phyloP scores from a whole-genome alignment of 2,888 invertebrate genomes.

The Xanthorhoe designata region DNA sequence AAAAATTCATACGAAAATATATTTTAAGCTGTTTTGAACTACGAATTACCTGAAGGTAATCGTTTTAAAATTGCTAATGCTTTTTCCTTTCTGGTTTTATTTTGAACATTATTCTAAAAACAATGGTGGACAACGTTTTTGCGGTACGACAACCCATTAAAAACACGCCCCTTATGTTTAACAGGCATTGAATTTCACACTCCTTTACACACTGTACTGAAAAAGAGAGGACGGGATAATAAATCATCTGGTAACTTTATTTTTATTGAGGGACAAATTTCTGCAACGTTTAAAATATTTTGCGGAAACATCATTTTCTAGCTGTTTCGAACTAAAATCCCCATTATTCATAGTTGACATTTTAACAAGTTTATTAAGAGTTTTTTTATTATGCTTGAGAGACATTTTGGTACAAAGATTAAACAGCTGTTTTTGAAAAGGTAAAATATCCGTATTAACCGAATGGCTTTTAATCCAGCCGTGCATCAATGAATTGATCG shows the following conservation, averaged over 20 bases:
- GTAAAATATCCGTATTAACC: too few relatives aligned
- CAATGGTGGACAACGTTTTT: conserved; percentile 4
- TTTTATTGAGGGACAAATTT: not conserved
- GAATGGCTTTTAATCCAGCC: too few relatives aligned
- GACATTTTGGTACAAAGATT: too few relatives aligned
- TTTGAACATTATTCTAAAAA: not conserved
- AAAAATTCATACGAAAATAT: not conserved
- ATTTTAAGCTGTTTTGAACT: not conserved
- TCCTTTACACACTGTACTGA: conserved; percentile 12
- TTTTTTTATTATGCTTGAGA: too few relatives aligned
- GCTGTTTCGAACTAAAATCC: too few relatives aligned
- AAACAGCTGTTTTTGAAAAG: too few relatives aligned
- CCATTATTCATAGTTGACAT: too few relatives aligned
- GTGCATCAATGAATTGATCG: too few relatives aligned
- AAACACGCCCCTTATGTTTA: conserved; percentile 8
- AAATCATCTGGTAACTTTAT: conserved; percentile 3
- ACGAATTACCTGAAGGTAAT: not conserved
- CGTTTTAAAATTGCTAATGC: not conserved
- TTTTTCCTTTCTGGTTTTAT: not conserved
- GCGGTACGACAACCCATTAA: conserved; percentile 4
- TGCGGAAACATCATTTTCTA: not conserved
- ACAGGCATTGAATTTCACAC: conserved; percentile 16
- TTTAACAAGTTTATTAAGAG: too few relatives aligned
- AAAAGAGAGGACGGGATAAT: conserved; percentile 5
- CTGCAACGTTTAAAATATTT: not conserved